These are phyloP conservation scores for Horisme vitalbata DNA, from an alignment of 2,888 invertebrate genomes.

Conservation along the genomic window DNA sequence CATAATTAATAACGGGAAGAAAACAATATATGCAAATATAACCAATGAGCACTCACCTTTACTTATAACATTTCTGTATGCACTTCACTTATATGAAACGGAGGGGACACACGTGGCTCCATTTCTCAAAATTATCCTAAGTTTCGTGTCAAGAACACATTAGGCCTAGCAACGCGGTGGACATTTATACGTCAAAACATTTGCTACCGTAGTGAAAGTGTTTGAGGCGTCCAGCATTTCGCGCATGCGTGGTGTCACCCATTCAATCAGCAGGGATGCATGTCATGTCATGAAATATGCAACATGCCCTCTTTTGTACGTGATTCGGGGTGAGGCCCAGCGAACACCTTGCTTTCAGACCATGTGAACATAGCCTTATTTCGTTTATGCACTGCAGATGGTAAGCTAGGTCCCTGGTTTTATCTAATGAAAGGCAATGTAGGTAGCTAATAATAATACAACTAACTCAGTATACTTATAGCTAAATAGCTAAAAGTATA, in stretches of 20 bases:
- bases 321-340: constrained; percentile 11
- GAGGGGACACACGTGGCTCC: constrained; percentile 61
- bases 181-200: constrained; percentile 77
- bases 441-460: too few relatives aligned
- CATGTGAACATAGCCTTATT: constrained; percentile 9
- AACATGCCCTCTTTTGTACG: constrained; percentile 39
- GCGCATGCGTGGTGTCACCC: constrained; percentile 66
- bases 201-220: constrained; percentile 67
- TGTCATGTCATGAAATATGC: constrained; percentile 43
- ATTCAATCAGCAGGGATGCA: constrained; percentile 46
- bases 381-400: too few relatives aligned
- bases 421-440: too few relatives aligned
- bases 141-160: constrained; percentile 80
- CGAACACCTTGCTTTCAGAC: constrained; percentile 1
- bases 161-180: constrained; percentile 57
- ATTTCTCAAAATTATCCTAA: constrained; percentile 61
- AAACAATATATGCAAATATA: constrained; percentile 44
- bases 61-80: constrained; percentile 50
- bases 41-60: constrained; percentile 59
- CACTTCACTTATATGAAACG: constrained; percentile 76
- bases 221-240: constrained; percentile 70
- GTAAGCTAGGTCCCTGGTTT: too few relatives aligned
- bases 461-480: too few relatives aligned
- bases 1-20: constrained; percentile 27
- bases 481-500: too few relatives aligned